Evolutionary conservation across 1,140 invertebrate species (phyloP), one percentile per base, ranked within the genome.

Genomic region (Fopius arisanus): DNA sequence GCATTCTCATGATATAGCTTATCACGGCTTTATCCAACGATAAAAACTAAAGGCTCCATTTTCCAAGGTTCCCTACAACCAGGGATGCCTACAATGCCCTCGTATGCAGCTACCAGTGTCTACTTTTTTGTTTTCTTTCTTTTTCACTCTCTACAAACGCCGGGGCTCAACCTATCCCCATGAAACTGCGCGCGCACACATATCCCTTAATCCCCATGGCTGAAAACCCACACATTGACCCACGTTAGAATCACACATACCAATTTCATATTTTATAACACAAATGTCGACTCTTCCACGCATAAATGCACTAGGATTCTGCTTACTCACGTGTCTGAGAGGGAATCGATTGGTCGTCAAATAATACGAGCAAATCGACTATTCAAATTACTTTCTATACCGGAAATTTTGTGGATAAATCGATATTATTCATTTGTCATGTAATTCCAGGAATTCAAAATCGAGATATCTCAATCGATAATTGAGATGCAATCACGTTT

Each of bases 31-130:
- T 86, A 84, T 84, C 82, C 74, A 31, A 19, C 81, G 80, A 86
- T 87, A 85, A 86, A 86, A 86, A 84, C 80, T 81, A 81, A 85
- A 82, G 82, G 81, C 82, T 82, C 81, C 77, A 82, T 84, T 87
- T 77, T 82, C 81, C 79, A 19, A 84, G 82, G 78, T 84, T 84
- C 84, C 14, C 19, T 59, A 59, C 43, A 16, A 19, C 23, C 54
- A 26, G 54, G 23, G 54, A 28, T 59, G 54, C 54, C 54, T 26
- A 26, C 19, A 12, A 59, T 59, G 19, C 54, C 54, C 54, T 59
- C 54, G 43, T 19, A 48, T 59, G 54, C 54, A 23, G 54, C 54
- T 10, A 51, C 43, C 48, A 69, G 29, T 48, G 29, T 48, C 23
- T 37, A 37, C 41, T 48, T n/a, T 59, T 19, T n/a, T n/a, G n/a